phyloP scores from a whole-genome alignment of 2,888 invertebrate species.

The Athetis lepigone region DNA sequence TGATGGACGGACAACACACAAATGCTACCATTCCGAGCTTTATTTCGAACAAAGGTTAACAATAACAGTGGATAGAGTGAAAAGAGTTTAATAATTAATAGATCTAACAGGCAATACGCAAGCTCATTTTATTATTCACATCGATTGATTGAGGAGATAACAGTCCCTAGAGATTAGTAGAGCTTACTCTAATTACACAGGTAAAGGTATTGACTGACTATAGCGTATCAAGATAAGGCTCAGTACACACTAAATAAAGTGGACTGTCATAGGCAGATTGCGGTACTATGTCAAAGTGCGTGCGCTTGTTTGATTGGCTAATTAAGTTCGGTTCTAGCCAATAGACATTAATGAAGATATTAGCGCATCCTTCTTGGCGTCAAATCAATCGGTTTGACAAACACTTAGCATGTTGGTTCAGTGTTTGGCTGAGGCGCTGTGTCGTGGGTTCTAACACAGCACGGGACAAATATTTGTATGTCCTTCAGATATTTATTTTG shows the following conservation, averaged over 20 bases:
- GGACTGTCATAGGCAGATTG: background rate
- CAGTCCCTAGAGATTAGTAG: constrained; percentile 33
- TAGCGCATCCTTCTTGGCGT: background rate
- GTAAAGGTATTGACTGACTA: constrained; percentile 49
- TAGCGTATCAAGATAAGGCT: constrained; percentile 10
- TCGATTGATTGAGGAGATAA: constrained; percentile 53
- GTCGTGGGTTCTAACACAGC: too few relatives aligned
- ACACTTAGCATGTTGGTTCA: too few relatives aligned
- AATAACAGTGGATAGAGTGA: too few relatives aligned
- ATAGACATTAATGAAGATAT: constrained; percentile 11
- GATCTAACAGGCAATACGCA: constrained; percentile 35
- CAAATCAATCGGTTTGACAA: too few relatives aligned
- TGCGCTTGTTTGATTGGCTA: background rate
- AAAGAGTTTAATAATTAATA: constrained; percentile 36
- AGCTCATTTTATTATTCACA: constrained; percentile 60
- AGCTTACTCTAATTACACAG: constrained; percentile 47
- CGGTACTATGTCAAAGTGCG: background rate
- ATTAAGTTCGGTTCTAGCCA: constrained; percentile 23
- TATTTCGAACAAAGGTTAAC: background rate
- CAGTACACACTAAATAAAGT: constrained; percentile 5
- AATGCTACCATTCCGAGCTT: background rate
- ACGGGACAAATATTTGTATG: too few relatives aligned
- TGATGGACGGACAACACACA: background rate
- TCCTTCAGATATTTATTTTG: too few relatives aligned
- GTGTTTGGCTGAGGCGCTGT: too few relatives aligned